phyloP scores from a whole-genome alignment of 2,888 invertebrate species.

The Notodonta ziczac region DNA sequence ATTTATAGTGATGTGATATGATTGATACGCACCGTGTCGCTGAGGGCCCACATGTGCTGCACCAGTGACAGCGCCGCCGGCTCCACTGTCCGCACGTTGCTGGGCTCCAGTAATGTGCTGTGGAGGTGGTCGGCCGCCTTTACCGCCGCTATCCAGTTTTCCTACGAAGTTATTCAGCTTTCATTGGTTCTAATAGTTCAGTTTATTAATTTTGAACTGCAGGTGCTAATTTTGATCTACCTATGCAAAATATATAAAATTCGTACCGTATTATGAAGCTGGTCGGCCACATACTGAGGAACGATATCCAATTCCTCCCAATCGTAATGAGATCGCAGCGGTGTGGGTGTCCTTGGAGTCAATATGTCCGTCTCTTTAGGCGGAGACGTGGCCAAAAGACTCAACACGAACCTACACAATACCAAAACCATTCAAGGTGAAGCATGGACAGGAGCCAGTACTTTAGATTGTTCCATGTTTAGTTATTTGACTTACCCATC shows the following conservation, averaged over 20 bases:
- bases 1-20: neutral
- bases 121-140: constrained; percentile 78
- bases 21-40: constrained; percentile 62
- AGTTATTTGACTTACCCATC: constrained; percentile 64
- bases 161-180: constrained; percentile 37
- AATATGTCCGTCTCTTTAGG: constrained; percentile 56
- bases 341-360: constrained; percentile 63
- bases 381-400: constrained; percentile 67
- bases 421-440: neutral
- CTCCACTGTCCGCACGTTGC: constrained; percentile 66
- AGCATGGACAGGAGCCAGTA: neutral
- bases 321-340: constrained; percentile 64
- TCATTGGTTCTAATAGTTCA: neutral
- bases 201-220: too few relatives aligned
- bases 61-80: constrained; percentile 71
- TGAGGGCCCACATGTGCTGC: constrained; percentile 79
- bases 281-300: constrained; percentile 85
- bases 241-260: too few relatives aligned
- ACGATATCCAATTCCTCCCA: constrained; percentile 88
- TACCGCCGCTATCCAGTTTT: constrained; percentile 79
- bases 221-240: too few relatives aligned
- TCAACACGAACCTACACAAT: constrained; percentile 65
- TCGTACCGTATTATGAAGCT: constrained; percentile 89
- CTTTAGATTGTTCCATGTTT: neutral
- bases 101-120: constrained; percentile 65